phyloP scores from a whole-genome alignment of 1,140 invertebrate genomes.

The Caerostris darwini region DNA sequence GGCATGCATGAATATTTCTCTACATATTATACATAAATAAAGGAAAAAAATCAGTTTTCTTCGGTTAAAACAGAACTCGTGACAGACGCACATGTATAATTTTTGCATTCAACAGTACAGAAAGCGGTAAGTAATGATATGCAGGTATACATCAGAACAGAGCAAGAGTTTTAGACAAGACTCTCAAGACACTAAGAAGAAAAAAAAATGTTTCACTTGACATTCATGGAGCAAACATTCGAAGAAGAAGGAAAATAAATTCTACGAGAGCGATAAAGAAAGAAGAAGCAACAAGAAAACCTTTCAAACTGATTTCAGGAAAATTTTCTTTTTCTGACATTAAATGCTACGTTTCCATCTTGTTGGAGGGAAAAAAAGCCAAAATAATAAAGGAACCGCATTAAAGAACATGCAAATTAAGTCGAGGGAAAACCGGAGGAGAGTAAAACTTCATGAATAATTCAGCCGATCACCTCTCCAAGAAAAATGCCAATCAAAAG shows the following conservation, averaged over 20 bases:
- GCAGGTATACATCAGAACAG: too few species aligned
- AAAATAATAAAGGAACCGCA: background rate
- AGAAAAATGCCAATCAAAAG: constrained; percentile 70
- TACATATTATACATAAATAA: too few species aligned
- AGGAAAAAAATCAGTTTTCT: too few species aligned
- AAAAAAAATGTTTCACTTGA: too few species aligned
- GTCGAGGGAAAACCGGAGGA: background rate
- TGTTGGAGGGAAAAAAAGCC: background rate
- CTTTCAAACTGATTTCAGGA: constrained; percentile 50
- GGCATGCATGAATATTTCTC: too few species aligned
- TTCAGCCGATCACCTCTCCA: constrained; percentile 57
- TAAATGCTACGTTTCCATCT: constrained; percentile 39
- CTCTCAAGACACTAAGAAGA: too few species aligned
- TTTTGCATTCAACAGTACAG: too few species aligned
- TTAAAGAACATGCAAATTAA: constrained; percentile 73
- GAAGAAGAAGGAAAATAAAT: constrained; percentile 43
- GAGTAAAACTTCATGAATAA: constrained; percentile 64
- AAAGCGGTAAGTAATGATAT: too few species aligned
- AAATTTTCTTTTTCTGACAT: background rate
- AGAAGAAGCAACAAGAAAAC: background rate
- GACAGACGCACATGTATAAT: too few species aligned
- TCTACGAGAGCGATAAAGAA: background rate
- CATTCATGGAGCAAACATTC: constrained; percentile 44
- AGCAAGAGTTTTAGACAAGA: too few species aligned
- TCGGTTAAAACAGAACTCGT: too few species aligned